Conservation (phyloP, 2,113 vertebrate genomes). For the Rhagologus leucostigma region DNA sequence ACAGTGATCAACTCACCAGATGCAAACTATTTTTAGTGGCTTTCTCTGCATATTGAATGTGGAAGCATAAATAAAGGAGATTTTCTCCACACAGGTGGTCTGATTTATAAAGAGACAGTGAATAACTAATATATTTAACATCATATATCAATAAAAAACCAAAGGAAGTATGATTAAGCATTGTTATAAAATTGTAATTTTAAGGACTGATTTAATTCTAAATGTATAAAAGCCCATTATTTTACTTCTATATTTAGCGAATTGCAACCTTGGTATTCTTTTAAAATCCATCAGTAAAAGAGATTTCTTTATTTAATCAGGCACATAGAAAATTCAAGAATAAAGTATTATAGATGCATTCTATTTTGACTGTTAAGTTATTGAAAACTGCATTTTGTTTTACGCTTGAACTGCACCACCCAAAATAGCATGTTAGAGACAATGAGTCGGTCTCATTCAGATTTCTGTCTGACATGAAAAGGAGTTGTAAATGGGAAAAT, state of each 20-base stretch:
- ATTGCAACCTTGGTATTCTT: background rate
- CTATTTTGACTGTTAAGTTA: background rate
- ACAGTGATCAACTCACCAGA: conserved; percentile 24
- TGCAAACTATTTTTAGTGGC: conserved; percentile 49
- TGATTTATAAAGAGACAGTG: background rate
- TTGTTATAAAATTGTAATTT: background rate
- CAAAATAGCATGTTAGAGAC: background rate
- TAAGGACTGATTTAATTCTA: background rate
- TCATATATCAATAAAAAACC: background rate
- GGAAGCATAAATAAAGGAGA: background rate
- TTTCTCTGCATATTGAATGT: conserved; percentile 14
- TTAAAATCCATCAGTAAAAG: background rate
- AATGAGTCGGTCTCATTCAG: background rate
- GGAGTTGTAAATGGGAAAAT: background rate
- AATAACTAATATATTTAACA: background rate
- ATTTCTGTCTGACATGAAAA: background rate
- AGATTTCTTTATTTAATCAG: background rate
- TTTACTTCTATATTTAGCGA: background rate
- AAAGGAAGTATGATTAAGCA: background rate
- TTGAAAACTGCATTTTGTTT: background rate
- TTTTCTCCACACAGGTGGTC: background rate
- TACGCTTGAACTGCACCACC: background rate
- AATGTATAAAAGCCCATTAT: background rate
- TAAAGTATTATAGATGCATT: background rate
- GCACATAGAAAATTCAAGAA: background rate